Conservation (phyloP, 1,140 invertebrate species). For the Caenorhabditis remanei region DNA sequence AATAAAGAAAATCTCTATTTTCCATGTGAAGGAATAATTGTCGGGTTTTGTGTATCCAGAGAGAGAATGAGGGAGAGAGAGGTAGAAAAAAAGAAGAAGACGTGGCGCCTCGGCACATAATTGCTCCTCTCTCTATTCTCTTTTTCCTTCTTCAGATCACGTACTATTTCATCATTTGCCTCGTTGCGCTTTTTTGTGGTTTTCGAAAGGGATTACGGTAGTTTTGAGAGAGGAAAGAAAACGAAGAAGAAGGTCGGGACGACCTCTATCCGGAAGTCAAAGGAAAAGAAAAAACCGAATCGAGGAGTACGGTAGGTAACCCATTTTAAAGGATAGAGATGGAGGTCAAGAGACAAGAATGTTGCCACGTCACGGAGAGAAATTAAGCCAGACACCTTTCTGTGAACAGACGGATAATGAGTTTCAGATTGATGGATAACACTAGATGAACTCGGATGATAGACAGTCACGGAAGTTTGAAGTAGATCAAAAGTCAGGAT, state of each 20-base stretch:
- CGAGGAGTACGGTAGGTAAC: neutral
- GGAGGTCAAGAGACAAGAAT: neutral
- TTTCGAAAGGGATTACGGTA: conserved; percentile 39
- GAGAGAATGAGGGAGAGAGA: neutral
- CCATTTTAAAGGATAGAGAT: neutral
- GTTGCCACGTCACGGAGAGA: neutral
- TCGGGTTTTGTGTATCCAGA: conserved; percentile 33
- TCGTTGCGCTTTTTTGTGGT: conserved; percentile 43
- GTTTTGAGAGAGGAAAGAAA: conserved; percentile 27
- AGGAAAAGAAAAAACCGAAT: neutral
- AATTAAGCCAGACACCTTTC: neutral
- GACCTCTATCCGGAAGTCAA: conserved; percentile 15
- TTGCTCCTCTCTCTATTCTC: conserved; percentile 27
- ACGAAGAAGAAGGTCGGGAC: conserved; percentile 10
- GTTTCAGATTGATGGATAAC: neutral
- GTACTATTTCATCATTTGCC: conserved; percentile 5
- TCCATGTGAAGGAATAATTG: conserved; percentile 53
- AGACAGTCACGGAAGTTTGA: neutral
- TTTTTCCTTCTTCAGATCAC: neutral
- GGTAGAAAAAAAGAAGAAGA: conserved; percentile 14
- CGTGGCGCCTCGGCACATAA: conserved; percentile 49
- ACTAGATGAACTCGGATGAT: neutral
- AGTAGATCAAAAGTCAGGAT: neutral
- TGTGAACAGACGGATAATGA: neutral
- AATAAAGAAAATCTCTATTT: conserved; percentile 13